These are phyloP conservation scores for Corapipo altera DNA, from an alignment of 2,113 vertebrate genomes.

Conservation along the genomic window DNA sequence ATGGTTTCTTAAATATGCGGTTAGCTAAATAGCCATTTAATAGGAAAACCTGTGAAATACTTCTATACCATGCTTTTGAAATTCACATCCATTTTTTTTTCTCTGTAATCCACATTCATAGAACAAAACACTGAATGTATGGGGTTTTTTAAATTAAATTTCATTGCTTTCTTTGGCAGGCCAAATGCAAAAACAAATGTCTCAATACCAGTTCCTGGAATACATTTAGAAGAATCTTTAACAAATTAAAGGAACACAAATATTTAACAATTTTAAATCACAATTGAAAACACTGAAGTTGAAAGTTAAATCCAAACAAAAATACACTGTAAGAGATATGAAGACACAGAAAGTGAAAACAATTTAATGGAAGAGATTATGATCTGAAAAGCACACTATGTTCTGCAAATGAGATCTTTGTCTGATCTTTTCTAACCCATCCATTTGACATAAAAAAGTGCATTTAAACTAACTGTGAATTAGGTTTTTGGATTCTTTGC, in stretches of 20 bases:
- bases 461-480: not conserved
- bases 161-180: constrained; percentile 41
- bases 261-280: constrained; percentile 27
- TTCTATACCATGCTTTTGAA: not conserved
- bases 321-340: not conserved
- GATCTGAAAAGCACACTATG: not conserved
- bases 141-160: not conserved
- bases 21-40: not conserved
- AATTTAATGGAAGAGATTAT: not conserved
- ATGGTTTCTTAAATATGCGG: not conserved
- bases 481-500: not conserved
- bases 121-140: not conserved
- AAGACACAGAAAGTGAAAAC: not conserved
- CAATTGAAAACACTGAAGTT: not conserved
- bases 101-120: not conserved
- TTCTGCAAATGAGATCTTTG: not conserved
- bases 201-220: constrained; percentile 26
- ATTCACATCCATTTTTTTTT: not conserved
- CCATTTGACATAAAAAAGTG: not conserved
- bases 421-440: constrained; percentile 1
- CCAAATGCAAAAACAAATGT: constrained; percentile 19
- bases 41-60: constrained; percentile 18
- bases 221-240: constrained; percentile 12
- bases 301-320: constrained; percentile 19
- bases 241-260: constrained; percentile 18